Evolutionary conservation across 2,113 vertebrate genomes (phyloP).

Genomic region (western clawed frog (Xenopus tropicalis)): DNA sequence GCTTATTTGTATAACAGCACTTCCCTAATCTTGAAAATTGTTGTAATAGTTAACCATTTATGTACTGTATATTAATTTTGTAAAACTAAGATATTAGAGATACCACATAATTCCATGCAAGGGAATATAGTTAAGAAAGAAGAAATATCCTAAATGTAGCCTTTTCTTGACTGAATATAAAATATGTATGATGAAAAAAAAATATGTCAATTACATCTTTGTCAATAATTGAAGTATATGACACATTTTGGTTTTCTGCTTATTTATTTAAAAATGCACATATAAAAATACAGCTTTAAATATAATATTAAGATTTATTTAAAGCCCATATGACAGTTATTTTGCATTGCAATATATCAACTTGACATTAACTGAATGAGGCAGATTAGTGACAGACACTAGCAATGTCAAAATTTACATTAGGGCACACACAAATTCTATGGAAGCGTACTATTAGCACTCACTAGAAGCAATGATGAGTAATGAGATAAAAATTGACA

Average conservation of each 20-base stretch:
- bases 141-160: slow-evolving; percentile 54
- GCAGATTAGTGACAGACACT: slow-evolving; percentile 76
- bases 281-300: slow-evolving; percentile 52
- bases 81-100: too few relatives aligned
- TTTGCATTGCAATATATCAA: slow-evolving; percentile 70
- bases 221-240: slow-evolving; percentile 33
- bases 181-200: slow-evolving; percentile 58
- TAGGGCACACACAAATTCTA: slow-evolving; percentile 68
- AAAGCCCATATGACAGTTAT: slow-evolving; percentile 78
- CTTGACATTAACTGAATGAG: slow-evolving; percentile 82
- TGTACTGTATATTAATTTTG: too few relatives aligned
- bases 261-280: slow-evolving; percentile 36
- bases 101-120: too few relatives aligned
- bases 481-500: slow-evolving; percentile 79
- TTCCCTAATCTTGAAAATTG: too few relatives aligned
- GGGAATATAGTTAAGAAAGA: too few relatives aligned
- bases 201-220: slow-evolving; percentile 49
- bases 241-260: slow-evolving; percentile 28
- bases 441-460: slow-evolving; percentile 64
- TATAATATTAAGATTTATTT: slow-evolving; percentile 71
- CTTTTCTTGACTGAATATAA: slow-evolving; percentile 73
- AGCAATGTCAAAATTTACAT: slow-evolving; percentile 75
- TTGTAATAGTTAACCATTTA: too few relatives aligned
- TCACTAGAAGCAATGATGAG: slow-evolving; percentile 74
- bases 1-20: too few relatives aligned